Percentiles rank a stretch among this genome's conserved stretches.
Conservation (phyloP, 1,140 invertebrate species). For the Drosophila yakuba region DNA sequence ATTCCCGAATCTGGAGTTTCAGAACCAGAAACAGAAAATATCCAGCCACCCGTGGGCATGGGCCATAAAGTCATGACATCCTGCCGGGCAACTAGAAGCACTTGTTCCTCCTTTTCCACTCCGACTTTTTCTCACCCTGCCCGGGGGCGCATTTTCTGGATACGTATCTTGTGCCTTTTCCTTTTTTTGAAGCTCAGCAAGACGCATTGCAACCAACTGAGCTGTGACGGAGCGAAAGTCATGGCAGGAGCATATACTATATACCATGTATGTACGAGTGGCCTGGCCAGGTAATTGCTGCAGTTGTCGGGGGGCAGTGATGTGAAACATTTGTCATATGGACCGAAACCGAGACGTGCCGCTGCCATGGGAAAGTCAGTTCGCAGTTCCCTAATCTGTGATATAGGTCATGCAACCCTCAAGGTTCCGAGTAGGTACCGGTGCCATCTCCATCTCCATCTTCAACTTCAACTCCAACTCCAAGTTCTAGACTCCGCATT, state of each 20-base stretch:
- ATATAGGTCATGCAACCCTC: slow-evolving; percentile 82
- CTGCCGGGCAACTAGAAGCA: slow-evolving; percentile 56
- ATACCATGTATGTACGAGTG: slow-evolving; percentile 6
- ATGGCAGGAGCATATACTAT: slow-evolving; percentile 6
- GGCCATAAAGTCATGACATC: slow-evolving; percentile 54
- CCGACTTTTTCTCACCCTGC: slow-evolving; percentile 35
- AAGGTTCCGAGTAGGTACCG: slow-evolving; percentile 64
- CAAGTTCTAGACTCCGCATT: slow-evolving; percentile 33
- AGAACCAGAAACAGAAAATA: too few relatives aligned
- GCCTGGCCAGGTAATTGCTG: slow-evolving; percentile 70
- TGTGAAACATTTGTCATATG: slow-evolving; percentile 81
- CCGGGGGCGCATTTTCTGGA: slow-evolving; percentile 41
- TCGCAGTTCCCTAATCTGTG: slow-evolving; percentile 65
- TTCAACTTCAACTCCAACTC: slow-evolving; percentile 14
- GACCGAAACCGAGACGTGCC: slow-evolving; percentile 63
- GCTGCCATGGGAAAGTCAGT: slow-evolving; percentile 74
- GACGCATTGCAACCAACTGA: slow-evolving; percentile 69
- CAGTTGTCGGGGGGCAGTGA: slow-evolving; percentile 66
- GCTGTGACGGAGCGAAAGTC: slow-evolving; percentile 63
- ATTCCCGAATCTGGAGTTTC: slow-evolving; percentile 7
- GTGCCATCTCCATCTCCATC: slow-evolving; percentile 17
- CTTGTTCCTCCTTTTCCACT: slow-evolving; percentile 48
- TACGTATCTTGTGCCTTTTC: slow-evolving; percentile 12
- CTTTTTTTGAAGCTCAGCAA: slow-evolving; percentile 60
- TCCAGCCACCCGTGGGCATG: slow-evolving; percentile 31